phyloP scores from a whole-genome alignment of 2,797 vertebrate genomes.

The Peromyscus aztecus region DNA sequence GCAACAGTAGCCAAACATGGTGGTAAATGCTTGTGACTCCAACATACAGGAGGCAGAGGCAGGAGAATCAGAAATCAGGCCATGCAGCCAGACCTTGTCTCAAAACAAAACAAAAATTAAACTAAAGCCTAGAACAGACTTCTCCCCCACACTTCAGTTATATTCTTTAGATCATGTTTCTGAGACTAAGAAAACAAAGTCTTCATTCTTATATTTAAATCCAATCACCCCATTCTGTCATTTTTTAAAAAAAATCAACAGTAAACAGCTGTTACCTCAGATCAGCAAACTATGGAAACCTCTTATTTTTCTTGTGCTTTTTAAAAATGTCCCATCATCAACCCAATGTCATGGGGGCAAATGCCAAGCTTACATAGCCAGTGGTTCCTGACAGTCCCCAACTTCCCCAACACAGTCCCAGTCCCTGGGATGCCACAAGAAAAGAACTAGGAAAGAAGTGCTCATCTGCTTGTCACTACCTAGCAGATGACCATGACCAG shows the following conservation, averaged over 20 bases:
- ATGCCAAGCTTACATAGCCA: background rate
- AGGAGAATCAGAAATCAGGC: background rate
- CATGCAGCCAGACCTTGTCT: background rate
- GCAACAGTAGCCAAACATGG: background rate
- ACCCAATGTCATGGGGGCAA: background rate
- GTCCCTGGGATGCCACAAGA: background rate
- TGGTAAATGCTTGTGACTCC: background rate
- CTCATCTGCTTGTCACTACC: background rate
- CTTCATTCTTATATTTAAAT: constrained; percentile 51
- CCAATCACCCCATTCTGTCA: constrained; percentile 18
- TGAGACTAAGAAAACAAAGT: background rate
- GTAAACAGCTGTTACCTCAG: background rate
- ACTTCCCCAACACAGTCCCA: background rate
- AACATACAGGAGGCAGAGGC: background rate
- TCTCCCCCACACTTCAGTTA: background rate
- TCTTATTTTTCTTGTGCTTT: background rate
- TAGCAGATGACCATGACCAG: accelerated
- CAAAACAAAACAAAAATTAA: background rate
- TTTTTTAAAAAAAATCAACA: background rate
- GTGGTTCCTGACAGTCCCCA: background rate
- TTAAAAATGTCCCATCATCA: background rate
- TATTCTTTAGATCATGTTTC: constrained; percentile 12
- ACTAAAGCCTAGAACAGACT: background rate
- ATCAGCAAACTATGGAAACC: background rate
- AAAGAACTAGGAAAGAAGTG: background rate